Evolutionary conservation across 1,140 invertebrate genomes (phyloP).

Genomic region (Ips typographus): DNA sequence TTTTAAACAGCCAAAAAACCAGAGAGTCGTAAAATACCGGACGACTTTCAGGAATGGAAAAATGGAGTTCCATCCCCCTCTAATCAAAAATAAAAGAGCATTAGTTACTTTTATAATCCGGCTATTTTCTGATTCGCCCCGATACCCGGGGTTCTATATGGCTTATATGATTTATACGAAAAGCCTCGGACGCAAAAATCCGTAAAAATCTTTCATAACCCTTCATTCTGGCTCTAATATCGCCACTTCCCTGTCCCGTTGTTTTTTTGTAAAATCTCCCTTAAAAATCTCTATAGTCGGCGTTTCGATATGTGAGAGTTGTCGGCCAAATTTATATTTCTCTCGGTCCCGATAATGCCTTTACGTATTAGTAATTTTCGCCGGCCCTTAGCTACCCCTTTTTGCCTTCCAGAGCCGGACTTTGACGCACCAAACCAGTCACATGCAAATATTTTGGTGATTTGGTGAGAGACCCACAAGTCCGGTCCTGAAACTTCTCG

Average conservation of each 20-base stretch:
- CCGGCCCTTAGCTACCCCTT: constrained; percentile 33
- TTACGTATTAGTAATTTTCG: constrained; percentile 35
- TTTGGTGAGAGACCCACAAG: no score
- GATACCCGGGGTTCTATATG: constrained; percentile 26
- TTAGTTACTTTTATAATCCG: constrained; percentile 33
- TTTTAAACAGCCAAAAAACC: no score
- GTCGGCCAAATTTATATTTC: constrained; percentile 30
- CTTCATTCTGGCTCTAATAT: constrained; percentile 34
- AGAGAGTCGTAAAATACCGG: no score
- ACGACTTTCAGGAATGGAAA: no score
- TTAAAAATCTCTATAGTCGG: constrained; percentile 35
- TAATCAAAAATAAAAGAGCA: constrained; percentile 17
- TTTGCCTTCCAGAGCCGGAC: constrained; percentile 9
- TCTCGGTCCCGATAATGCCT: constrained; percentile 30
- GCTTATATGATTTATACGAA: constrained; percentile 35
- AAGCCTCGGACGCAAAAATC: constrained; percentile 30
- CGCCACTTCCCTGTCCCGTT: constrained; percentile 22
- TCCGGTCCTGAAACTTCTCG: background rate
- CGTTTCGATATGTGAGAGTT: constrained; percentile 25
- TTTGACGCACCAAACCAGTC: background rate
- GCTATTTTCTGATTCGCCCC: constrained; percentile 29
- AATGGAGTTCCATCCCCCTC: background rate
- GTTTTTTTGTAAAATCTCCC: constrained; percentile 32
- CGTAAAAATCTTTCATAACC: constrained; percentile 36
- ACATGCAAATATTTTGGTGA: no score